Evolutionary conservation across 2,113 vertebrate genomes (phyloP).

Genomic region (Prinia subflava): DNA sequence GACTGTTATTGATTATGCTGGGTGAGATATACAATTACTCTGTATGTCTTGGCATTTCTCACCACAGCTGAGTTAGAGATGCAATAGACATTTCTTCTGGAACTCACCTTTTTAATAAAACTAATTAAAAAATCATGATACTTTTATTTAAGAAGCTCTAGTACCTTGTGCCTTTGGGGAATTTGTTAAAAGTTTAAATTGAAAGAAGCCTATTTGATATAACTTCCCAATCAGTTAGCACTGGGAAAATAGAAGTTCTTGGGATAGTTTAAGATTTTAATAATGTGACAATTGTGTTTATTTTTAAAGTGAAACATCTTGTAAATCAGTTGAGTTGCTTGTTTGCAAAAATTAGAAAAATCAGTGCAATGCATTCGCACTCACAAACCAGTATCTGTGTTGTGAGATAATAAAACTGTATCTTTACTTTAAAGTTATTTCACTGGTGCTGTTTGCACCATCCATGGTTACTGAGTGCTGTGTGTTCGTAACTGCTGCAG

Average conservation of each 20-base stretch:
- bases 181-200: not conserved
- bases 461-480: not conserved
- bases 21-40: not conserved
- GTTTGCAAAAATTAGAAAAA: constrained; percentile 38
- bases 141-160: not conserved
- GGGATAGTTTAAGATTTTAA: constrained; percentile 42
- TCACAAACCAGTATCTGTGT: not conserved
- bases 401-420: not conserved
- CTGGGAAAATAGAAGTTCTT: not conserved
- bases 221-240: not conserved
- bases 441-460: not conserved
- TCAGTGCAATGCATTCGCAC: constrained; percentile 19
- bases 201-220: not conserved
- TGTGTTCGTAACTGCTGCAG: not conserved
- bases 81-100: not conserved
- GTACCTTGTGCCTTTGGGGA: not conserved
- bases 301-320: constrained; percentile 32
- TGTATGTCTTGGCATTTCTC: not conserved
- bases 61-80: not conserved
- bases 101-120: not conserved
- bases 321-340: constrained; percentile 34
- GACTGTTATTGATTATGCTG: not conserved
- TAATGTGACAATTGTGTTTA: constrained; percentile 36
- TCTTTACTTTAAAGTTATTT: constrained; percentile 14
- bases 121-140: not conserved